A percentile compares a stretch with the other conserved stretches of the same genome.
Conservation (phyloP, 2,888 invertebrate species). For the Mechanitis mazaeus region DNA sequence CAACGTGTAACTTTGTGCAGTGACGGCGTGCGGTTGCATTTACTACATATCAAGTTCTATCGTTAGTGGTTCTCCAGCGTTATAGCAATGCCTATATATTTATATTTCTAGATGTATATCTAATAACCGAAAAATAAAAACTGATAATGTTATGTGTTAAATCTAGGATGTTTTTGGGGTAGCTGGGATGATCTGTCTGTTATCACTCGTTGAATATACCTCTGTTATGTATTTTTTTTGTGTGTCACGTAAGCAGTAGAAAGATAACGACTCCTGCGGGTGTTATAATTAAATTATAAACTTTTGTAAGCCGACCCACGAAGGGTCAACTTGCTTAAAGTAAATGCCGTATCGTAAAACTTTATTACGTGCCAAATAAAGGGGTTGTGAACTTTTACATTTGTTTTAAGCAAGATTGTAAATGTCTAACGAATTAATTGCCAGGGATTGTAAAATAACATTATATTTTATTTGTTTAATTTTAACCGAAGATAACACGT, state of each 20-base stretch:
- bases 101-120: neutral
- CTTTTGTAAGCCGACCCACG: conserved; percentile 51
- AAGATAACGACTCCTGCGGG: conserved; percentile 63
- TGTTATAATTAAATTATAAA: conserved; percentile 75
- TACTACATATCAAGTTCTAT: conserved; percentile 11
- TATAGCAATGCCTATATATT: neutral
- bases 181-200: no score
- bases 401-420: conserved; percentile 58
- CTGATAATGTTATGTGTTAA: no score
- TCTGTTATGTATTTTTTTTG: conserved; percentile 3
- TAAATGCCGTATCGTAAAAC: conserved; percentile 71
- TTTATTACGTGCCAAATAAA: conserved; percentile 74
- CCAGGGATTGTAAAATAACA: conserved; percentile 3
- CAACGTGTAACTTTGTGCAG: conserved; percentile 10
- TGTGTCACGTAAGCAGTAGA: conserved; percentile 34
- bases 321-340: conserved; percentile 71
- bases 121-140: neutral
- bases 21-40: conserved; percentile 14
- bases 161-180: no score
- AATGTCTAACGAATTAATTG: conserved; percentile 45
- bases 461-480: conserved; percentile 1
- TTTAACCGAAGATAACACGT: neutral
- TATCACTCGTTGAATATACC: no score
- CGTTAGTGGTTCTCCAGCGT: conserved; percentile 9
- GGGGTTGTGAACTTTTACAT: conserved; percentile 68